A percentile compares a stretch with the other conserved stretches of the same genome.
Conservation (phyloP, 2,797 vertebrate genomes). For the Crossoptilon crossoptilon region DNA sequence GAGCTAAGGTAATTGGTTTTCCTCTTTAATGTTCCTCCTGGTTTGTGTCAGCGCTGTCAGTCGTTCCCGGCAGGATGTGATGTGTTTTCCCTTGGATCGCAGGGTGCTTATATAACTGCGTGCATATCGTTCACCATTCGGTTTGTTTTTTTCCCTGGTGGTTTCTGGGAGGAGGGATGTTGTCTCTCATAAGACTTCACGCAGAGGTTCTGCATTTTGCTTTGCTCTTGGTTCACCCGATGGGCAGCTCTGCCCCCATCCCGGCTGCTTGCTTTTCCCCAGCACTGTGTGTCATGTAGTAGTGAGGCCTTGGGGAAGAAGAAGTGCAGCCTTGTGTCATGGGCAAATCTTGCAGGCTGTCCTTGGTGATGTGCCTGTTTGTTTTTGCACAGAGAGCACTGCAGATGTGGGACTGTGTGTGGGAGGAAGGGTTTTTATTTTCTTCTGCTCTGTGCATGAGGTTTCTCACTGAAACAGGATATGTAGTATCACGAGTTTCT, state of each 20-base stretch:
- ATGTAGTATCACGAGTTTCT: fast-evolving
- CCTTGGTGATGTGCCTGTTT: neutral
- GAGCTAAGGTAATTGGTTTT: neutral
- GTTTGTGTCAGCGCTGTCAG: neutral
- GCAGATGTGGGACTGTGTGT: neutral
- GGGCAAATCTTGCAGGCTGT: fast-evolving
- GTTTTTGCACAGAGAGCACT: neutral
- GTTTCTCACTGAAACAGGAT: neutral
- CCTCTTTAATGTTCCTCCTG: neutral
- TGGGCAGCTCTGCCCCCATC: neutral
- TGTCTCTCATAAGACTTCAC: neutral
- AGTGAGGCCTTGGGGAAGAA: neutral
- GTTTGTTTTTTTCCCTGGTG: neutral
- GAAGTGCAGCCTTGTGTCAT: neutral
- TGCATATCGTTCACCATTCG: fast-evolving
- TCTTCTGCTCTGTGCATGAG: fast-evolving
- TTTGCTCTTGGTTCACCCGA: fast-evolving
- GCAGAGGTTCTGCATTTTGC: neutral
- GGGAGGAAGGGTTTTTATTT: neutral
- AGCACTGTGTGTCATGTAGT: fast-evolving
- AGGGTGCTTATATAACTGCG: fast-evolving
- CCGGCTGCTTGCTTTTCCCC: fast-evolving
- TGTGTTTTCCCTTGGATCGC: neutral
- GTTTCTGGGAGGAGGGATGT: neutral
- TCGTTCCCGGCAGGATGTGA: fast-evolving